Evolutionary conservation across 2,113 vertebrate species (phyloP), one percentile per base, ranked within the genome.

Genomic region (Xerus inauris): DNA sequence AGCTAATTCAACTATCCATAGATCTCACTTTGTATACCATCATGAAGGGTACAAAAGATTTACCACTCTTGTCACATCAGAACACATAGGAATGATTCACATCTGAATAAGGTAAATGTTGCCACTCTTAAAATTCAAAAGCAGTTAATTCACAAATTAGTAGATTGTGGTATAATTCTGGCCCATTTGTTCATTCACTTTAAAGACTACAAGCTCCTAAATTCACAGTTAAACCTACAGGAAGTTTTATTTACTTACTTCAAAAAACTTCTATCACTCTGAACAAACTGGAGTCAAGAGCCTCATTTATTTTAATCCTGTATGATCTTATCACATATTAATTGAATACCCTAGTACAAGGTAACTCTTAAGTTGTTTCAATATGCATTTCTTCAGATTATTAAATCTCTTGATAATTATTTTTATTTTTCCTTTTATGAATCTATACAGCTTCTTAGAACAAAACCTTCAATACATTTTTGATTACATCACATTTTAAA

Each of bases 191-290:
- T 75, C 26, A 38, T 30, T 10, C 32, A 83, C 26, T 94, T 93
- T 88, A 89, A 80, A 95, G 67, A 94, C 51, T 49, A 38, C 8
- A 89, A 42, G 20, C 26, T 87, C 64, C 45, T 85, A 19, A 94
- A 89, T 73, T 95, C 77, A 90, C 75, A 94, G 28, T 88, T 82
- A 73, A 97, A 71, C 40, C 42, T 85, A 89, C 10, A 75, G n/a
- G 54, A 87, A 79, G 22, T 67, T 90, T 80, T 86, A 93, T 10
- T 81, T 85, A 83, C 51, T 87, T 87, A 64, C 22, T 87, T 89
- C 67, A 62, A 89, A 69, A 81, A 92, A 94, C 89, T 80, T 76
- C 62, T 84, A 95, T 84, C 22, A 73, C 49, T 71, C 49, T 91
- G 14, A 76, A 64, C 67, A 45, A 92, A 49, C 40, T 72, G 28